phyloP scores from a whole-genome alignment of 2,797 vertebrate genomes.

The Pygocentrus nattereri region DNA sequence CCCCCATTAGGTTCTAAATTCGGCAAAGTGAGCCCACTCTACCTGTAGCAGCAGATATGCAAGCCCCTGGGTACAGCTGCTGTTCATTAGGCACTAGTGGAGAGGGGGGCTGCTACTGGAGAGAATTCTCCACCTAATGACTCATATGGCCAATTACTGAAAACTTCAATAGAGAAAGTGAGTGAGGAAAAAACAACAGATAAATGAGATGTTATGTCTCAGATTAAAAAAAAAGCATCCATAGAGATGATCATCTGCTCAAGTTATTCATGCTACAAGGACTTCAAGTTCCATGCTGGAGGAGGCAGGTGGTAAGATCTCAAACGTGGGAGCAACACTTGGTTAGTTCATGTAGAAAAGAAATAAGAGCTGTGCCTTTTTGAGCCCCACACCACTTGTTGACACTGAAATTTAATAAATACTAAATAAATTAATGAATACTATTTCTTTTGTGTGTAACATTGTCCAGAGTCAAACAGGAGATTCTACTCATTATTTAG shows the following conservation, averaged over 20 bases:
- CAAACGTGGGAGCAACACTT: neutral
- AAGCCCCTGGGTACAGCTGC: conserved; percentile 59
- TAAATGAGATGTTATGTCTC: neutral
- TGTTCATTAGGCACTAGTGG: conserved; percentile 68
- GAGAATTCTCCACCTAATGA: conserved; percentile 44
- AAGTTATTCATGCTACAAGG: conserved; percentile 13
- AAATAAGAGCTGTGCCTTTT: neutral
- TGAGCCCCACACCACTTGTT: neutral
- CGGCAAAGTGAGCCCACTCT: neutral
- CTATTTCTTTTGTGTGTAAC: neutral
- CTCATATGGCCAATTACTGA: conserved; percentile 29
- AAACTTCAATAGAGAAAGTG: conserved; percentile 33
- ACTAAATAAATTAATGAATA: no score
- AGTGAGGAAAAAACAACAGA: neutral
- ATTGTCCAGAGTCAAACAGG: neutral
- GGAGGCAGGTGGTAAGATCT: neutral
- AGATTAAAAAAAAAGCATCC: neutral
- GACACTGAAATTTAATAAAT: neutral
- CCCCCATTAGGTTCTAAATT: neutral
- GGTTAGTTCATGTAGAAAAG: neutral
- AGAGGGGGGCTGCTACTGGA: conserved; percentile 63
- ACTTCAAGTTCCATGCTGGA: neutral
- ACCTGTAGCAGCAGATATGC: conserved; percentile 16
- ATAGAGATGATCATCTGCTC: conserved; percentile 9
- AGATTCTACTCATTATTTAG: no score